Percentiles rank a stretch among this genome's conserved stretches.
Evolutionary conservation across 2,113 vertebrate species (phyloP).

Genomic region (Nycticryphes semicollaris): DNA sequence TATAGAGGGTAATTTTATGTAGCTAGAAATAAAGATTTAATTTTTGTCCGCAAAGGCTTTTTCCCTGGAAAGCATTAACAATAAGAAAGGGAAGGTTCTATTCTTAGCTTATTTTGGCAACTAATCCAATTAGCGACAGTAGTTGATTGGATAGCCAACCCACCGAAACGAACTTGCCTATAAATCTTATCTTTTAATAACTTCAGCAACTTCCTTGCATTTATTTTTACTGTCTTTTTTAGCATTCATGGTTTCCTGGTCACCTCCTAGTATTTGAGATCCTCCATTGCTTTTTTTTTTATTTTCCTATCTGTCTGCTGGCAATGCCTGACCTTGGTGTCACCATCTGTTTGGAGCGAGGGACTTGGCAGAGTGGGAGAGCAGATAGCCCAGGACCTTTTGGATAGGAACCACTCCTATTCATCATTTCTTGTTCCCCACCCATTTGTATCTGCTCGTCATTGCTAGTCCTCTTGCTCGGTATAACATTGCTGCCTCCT

Average conservation of each 20-base stretch:
- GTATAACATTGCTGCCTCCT: rapidly evolving
- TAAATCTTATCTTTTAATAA: slow-evolving; percentile 67
- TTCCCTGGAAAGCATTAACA: slow-evolving; percentile 56
- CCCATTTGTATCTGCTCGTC: neutral
- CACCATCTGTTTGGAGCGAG: neutral
- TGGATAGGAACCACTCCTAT: neutral
- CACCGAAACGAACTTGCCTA: slow-evolving; percentile 33
- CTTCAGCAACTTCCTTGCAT: slow-evolving; percentile 42
- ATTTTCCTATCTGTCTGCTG: neutral
- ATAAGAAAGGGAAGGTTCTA: slow-evolving; percentile 46
- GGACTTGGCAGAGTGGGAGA: neutral
- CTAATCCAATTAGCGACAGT: slow-evolving; percentile 58
- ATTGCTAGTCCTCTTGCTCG: neutral
- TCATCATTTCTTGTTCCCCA: neutral
- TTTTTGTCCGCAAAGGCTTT: slow-evolving; percentile 31
- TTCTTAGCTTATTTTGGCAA: slow-evolving; percentile 65
- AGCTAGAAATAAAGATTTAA: slow-evolving; percentile 48
- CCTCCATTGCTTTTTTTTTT: neutral
- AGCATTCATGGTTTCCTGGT: slow-evolving; percentile 17
- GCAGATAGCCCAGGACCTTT: neutral
- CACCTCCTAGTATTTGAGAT: neutral
- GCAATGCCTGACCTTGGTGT: neutral
- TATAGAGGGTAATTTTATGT: neutral
- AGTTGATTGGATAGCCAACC: slow-evolving; percentile 44
- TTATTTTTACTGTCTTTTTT: neutral